Evolutionary conservation across 2,797 vertebrate genomes (phyloP).

Genomic region (Onychomys leucogaster): DNA sequence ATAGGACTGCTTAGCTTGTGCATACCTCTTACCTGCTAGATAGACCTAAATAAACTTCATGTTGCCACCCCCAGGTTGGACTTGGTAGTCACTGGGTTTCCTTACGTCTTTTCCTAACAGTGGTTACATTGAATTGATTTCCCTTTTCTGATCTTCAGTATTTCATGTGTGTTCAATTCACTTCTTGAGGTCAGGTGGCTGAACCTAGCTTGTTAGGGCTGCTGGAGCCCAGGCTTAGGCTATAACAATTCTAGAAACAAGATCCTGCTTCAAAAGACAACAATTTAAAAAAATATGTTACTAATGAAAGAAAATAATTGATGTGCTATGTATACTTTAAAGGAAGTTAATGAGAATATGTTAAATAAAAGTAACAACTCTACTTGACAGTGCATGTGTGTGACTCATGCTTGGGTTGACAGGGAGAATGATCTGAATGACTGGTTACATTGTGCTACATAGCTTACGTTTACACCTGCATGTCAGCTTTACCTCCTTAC

Average conservation of each 20-base stretch:
- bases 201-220: neutral
- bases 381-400: neutral
- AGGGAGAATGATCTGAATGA: neutral
- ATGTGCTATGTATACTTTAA: neutral
- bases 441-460: neutral
- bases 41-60: neutral
- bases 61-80: neutral
- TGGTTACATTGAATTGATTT: neutral
- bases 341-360: neutral
- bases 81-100: too few relatives aligned
- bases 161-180: neutral
- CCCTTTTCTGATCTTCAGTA: neutral
- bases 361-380: neutral
- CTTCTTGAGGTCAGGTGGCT: neutral
- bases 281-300: neutral
- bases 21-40: neutral
- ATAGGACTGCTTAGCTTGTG: neutral
- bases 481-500: neutral
- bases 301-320: neutral
- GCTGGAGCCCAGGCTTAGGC: neutral
- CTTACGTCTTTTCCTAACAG: neutral
- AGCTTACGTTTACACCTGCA: neutral
- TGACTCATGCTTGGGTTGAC: neutral
- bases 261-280: too few relatives aligned
- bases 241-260: neutral